Evolutionary conservation across 2,888 invertebrate species (phyloP).

Genomic region (Chelonus formosanus): DNA sequence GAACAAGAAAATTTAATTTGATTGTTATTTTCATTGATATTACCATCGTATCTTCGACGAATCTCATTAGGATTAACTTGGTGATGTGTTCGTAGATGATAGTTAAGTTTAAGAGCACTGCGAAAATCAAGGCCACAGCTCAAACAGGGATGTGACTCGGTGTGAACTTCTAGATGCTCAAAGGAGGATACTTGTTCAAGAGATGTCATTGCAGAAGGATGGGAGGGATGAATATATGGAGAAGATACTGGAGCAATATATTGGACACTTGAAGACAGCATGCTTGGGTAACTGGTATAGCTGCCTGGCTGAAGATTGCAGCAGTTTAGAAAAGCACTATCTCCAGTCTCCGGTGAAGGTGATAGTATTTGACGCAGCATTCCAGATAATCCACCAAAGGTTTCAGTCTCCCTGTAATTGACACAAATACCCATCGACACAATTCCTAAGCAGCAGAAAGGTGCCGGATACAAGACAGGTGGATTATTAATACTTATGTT

Average conservation of each 20-base stretch:
- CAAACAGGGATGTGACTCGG: constrained; percentile 57
- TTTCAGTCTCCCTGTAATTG: constrained; percentile 61
- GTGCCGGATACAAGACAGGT: constrained; percentile 9
- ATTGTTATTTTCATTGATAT: constrained; percentile 29
- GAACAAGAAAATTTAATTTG: constrained; percentile 55
- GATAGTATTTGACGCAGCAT: constrained; percentile 64
- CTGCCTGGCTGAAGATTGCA: constrained; percentile 53
- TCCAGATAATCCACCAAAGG: constrained; percentile 62
- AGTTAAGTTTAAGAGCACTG: constrained; percentile 57
- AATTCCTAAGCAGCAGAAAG: constrained; percentile 19
- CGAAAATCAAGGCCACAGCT: constrained; percentile 61
- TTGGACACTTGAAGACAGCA: constrained; percentile 51
- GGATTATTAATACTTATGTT: constrained; percentile 22
- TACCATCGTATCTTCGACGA: constrained; percentile 43
- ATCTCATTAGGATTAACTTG: constrained; percentile 36
- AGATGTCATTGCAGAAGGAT: constrained; percentile 39
- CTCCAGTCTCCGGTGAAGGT: constrained; percentile 59
- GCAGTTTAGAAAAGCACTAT: constrained; percentile 45
- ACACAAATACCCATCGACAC: constrained; percentile 56
- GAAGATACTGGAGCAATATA: constrained; percentile 45
- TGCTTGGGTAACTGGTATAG: constrained; percentile 53
- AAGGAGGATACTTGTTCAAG: constrained; percentile 38
- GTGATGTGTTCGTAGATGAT: constrained; percentile 59
- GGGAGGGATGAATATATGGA: constrained; percentile 45
- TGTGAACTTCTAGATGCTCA: constrained; percentile 53